Percentiles rank a stretch among this genome's conserved stretches.
Conservation (phyloP, 1,140 invertebrate genomes). For the Episyrphus balteatus region DNA sequence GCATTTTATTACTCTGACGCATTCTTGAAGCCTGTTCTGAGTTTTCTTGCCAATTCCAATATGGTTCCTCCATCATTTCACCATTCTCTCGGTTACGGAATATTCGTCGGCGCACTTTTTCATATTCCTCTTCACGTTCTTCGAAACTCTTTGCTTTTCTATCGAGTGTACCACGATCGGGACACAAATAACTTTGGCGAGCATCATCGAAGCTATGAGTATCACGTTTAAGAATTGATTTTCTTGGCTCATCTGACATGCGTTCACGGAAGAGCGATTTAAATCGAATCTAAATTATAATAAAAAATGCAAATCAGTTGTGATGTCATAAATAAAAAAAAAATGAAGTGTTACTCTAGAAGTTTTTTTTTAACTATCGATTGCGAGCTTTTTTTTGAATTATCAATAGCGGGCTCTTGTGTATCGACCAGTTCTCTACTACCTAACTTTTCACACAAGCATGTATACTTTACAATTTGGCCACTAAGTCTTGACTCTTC, state of each 20-base stretch:
- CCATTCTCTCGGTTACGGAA: slow-evolving; percentile 48
- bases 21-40: slow-evolving; percentile 1
- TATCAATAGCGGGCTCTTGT: too few species aligned
- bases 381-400: too few species aligned
- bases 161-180: slow-evolving; percentile 53
- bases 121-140: slow-evolving; percentile 80
- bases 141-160: slow-evolving; percentile 79
- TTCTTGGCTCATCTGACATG: slow-evolving; percentile 53
- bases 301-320: not conserved
- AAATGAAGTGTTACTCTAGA: too few species aligned
- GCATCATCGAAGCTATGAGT: slow-evolving; percentile 64
- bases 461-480: too few species aligned
- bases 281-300: slow-evolving; percentile 39
- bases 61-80: slow-evolving; percentile 15
- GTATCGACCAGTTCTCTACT: too few species aligned
- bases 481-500: too few species aligned
- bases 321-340: too few species aligned
- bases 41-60: slow-evolving; percentile 21
- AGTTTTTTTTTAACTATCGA: too few species aligned
- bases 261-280: slow-evolving; percentile 50
- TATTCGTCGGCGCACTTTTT: slow-evolving; percentile 67
- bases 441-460: too few species aligned
- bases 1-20: slow-evolving; percentile 28
- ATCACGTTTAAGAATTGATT: slow-evolving; percentile 75
- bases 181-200: slow-evolving; percentile 31